Conservation (phyloP, 2,888 invertebrate genomes). For the Drosophila formosana region DNA sequence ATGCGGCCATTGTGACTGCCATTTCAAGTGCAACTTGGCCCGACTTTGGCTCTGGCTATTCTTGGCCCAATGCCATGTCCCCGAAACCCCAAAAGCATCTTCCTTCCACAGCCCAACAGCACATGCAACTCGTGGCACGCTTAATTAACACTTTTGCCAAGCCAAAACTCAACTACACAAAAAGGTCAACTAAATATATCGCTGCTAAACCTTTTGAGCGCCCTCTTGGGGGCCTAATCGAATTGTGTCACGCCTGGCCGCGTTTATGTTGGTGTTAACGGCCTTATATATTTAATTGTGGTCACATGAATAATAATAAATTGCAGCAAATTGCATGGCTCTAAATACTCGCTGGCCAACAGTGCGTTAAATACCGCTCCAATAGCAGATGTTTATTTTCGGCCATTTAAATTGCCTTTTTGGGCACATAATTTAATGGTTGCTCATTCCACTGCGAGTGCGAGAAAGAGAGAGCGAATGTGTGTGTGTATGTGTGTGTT, state of each 20-base stretch:
- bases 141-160: conserved; percentile 14
- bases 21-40: conserved; percentile 27
- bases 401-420: conserved; percentile 13
- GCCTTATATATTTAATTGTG: conserved; percentile 18
- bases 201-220: background rate
- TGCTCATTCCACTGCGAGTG: background rate
- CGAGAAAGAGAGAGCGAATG: background rate
- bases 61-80: conserved; percentile 32
- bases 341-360: conserved; percentile 2
- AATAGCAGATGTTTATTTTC: conserved; percentile 26
- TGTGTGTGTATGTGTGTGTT: conserved; percentile 8
- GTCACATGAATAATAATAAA: conserved; percentile 26
- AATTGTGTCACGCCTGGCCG: conserved; percentile 5
- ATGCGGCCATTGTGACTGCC: conserved; percentile 13
- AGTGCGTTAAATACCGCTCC: conserved; percentile 10
- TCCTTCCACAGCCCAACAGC: background rate
- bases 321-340: conserved; percentile 14
- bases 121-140: conserved; percentile 31
- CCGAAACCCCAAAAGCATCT: conserved; percentile 1
- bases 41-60: conserved; percentile 7
- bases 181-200: conserved; percentile 39
- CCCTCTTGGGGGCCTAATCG: conserved; percentile 9
- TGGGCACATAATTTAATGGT: conserved; percentile 35
- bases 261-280: conserved; percentile 15
- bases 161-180: background rate